phyloP scores from a whole-genome alignment of 2,888 invertebrate genomes.

The Dioctria rufipes region DNA sequence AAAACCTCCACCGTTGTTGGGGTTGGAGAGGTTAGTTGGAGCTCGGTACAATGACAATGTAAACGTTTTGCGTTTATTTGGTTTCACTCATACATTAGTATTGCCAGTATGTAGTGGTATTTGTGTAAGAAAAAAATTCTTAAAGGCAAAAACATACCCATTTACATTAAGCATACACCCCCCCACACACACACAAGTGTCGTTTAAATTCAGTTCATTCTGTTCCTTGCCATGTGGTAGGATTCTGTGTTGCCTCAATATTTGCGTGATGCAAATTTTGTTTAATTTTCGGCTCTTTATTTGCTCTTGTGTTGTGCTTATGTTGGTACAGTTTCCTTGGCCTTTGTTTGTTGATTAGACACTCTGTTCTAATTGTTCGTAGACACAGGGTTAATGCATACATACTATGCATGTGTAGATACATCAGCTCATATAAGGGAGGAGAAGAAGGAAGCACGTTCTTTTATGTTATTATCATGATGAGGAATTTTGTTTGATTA shows the following conservation, averaged over 20 bases:
- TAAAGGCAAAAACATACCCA: too few relatives aligned
- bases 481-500: too few relatives aligned
- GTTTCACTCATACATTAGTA: background rate
- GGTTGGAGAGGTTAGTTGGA: background rate
- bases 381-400: constrained; percentile 3
- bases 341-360: constrained; percentile 46
- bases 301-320: constrained; percentile 35
- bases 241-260: constrained; percentile 26
- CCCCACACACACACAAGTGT: background rate
- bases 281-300: constrained; percentile 40
- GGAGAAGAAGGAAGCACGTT: too few relatives aligned
- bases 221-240: constrained; percentile 31
- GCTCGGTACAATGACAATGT: background rate
- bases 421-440: too few relatives aligned
- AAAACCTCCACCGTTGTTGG: background rate
- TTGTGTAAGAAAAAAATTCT: too few relatives aligned
- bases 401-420: too few relatives aligned
- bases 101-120: too few relatives aligned
- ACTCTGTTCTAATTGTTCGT: constrained; percentile 42
- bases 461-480: too few relatives aligned
- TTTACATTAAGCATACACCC: too few relatives aligned
- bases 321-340: constrained; percentile 33
- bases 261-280: constrained; percentile 48
- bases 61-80: constrained; percentile 28
- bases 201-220: background rate